phyloP scores from a whole-genome alignment of 2,888 invertebrate genomes.

The Taphrorychus bicolor region DNA sequence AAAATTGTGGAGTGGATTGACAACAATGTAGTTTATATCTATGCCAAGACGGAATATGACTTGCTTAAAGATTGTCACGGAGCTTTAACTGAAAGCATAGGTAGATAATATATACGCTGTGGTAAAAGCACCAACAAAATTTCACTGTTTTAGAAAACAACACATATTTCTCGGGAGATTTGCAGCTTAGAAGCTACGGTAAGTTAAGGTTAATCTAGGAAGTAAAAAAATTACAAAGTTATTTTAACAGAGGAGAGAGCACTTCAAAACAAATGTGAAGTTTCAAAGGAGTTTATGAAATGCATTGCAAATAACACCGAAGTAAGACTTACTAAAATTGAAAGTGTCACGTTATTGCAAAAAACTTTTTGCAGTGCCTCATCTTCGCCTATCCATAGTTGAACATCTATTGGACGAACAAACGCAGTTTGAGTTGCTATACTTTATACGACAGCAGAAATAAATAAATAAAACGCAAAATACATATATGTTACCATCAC shows the following conservation, averaged over 20 bases:
- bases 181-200: constrained; percentile 30
- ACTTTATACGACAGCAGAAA: background rate
- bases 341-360: too few species aligned
- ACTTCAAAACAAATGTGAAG: constrained; percentile 48
- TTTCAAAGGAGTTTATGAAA: constrained; percentile 48
- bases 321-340: too few species aligned
- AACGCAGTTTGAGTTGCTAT: background rate
- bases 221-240: background rate
- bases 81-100: constrained; percentile 43
- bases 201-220: constrained; percentile 4
- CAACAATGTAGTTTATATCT: constrained; percentile 47
- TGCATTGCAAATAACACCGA: constrained; percentile 43
- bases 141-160: constrained; percentile 37
- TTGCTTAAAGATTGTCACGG: constrained; percentile 45
- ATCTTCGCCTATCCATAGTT: constrained; percentile 50
- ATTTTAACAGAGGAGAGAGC: constrained; percentile 19
- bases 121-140: too few species aligned
- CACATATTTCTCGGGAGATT: constrained; percentile 39
- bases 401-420: too few species aligned
- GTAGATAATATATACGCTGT: constrained; percentile 41
- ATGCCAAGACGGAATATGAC: constrained; percentile 46
- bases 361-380: constrained; percentile 49
- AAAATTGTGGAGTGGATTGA: constrained; percentile 51
- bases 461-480: background rate
- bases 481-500: too few species aligned